Percentiles rank a stretch among this genome's conserved stretches.
Conservation (phyloP, 1,140 invertebrate species). For the Sitophilus oryzae region DNA sequence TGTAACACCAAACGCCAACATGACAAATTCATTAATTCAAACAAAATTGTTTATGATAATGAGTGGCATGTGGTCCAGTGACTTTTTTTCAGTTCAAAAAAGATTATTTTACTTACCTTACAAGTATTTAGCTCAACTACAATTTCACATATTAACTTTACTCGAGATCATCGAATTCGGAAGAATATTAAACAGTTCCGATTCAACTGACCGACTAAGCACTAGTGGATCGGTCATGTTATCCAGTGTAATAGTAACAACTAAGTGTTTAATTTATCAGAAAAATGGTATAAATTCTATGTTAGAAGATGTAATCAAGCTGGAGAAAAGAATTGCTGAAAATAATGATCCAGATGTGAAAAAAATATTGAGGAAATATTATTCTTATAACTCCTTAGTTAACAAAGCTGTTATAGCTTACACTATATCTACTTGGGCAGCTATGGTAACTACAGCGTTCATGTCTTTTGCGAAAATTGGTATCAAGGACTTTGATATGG, state of each 20-base stretch:
- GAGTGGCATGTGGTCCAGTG: too few relatives aligned
- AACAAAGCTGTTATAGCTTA: not conserved
- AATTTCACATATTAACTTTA: too few relatives aligned
- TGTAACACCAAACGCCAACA: too few relatives aligned
- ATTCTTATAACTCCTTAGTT: not conserved
- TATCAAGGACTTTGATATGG: not conserved
- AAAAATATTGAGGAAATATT: not conserved
- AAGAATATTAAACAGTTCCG: too few relatives aligned
- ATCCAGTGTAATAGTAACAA: not conserved
- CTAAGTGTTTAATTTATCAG: not conserved
- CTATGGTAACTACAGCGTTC: not conserved
- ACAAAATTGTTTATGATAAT: too few relatives aligned
- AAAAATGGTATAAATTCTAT: not conserved
- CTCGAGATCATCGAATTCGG: too few relatives aligned
- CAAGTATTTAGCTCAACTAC: too few relatives aligned
- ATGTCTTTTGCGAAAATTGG: not conserved
- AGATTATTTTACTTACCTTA: too few relatives aligned
- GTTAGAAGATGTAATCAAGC: not conserved
- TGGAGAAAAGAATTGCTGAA: not conserved
- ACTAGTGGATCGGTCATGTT: not conserved
- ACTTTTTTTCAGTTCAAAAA: too few relatives aligned
- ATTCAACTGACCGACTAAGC: not conserved
- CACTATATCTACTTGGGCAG: not conserved
- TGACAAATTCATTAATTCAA: too few relatives aligned
- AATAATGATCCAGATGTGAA: not conserved